Evolutionary conservation across 2,797 vertebrate species (phyloP).

Genomic region (Pristis pectinata): DNA sequence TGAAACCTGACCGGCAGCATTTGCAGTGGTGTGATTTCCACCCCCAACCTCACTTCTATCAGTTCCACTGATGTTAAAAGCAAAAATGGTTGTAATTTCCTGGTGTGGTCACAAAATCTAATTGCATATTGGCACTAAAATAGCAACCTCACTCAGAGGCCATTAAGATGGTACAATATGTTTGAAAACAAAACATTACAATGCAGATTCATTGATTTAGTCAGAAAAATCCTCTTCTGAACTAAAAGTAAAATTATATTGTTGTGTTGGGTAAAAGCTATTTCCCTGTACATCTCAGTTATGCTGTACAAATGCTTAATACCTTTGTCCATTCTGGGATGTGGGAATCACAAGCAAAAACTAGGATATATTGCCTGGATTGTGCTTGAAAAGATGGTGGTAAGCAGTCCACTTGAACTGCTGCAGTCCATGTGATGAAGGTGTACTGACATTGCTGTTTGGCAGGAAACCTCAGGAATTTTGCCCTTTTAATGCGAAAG

Average conservation of each 20-base stretch:
- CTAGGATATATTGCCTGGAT: too few relatives aligned
- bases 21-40: too few relatives aligned
- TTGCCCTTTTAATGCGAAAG: too few relatives aligned
- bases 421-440: too few relatives aligned
- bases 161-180: background rate
- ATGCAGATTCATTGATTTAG: background rate
- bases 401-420: too few relatives aligned
- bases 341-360: too few relatives aligned
- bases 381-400: too few relatives aligned
- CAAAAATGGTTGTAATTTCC: background rate
- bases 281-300: background rate
- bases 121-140: background rate
- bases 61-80: too few relatives aligned
- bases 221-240: background rate
- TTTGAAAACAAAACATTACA: background rate
- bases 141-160: background rate
- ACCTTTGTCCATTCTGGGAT: background rate
- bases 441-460: too few relatives aligned
- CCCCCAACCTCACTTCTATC: too few relatives aligned
- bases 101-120: background rate
- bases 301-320: background rate
- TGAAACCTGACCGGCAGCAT: too few relatives aligned
- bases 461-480: too few relatives aligned
- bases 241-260: background rate
- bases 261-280: background rate